phyloP scores from a whole-genome alignment of 1,140 invertebrate species.

The Drosophila oshimai region DNA sequence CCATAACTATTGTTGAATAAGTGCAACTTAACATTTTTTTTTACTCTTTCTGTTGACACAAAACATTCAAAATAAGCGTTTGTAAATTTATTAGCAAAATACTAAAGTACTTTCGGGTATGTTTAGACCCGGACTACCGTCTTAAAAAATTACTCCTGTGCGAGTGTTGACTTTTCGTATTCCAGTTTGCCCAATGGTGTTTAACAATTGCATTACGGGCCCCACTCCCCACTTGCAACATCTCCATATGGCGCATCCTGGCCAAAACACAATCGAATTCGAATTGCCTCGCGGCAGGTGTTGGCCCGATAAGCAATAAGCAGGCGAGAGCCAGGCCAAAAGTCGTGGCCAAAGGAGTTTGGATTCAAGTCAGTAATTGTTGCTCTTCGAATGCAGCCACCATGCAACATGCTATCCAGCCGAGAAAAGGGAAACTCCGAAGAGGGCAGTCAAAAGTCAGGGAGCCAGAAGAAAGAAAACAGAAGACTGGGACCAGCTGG shows the following conservation, averaged over 20 bases:
- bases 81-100: no score
- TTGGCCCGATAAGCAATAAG: slow-evolving; percentile 35
- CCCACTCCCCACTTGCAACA: background rate
- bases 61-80: no score
- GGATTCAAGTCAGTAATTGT: slow-evolving; percentile 3
- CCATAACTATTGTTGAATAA: no score
- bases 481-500: slow-evolving; percentile 20
- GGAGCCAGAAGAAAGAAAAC: slow-evolving; percentile 15
- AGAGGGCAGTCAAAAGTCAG: background rate
- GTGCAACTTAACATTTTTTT: no score
- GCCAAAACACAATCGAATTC: slow-evolving; percentile 20
- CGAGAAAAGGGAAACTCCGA: slow-evolving; percentile 5
- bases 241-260: slow-evolving; percentile 12
- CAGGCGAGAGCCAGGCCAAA: background rate
- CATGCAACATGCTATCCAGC: slow-evolving; percentile 4
- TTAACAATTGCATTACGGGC: background rate
- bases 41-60: no score
- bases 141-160: no score
- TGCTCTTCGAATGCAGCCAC: slow-evolving; percentile 19
- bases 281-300: slow-evolving; percentile 16
- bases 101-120: no score
- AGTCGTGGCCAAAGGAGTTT: background rate
- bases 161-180: background rate
- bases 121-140: no score
- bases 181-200: background rate